These are phyloP conservation scores for Biston betularia DNA, from an alignment of 2,888 invertebrate genomes.

Conservation along the genomic window DNA sequence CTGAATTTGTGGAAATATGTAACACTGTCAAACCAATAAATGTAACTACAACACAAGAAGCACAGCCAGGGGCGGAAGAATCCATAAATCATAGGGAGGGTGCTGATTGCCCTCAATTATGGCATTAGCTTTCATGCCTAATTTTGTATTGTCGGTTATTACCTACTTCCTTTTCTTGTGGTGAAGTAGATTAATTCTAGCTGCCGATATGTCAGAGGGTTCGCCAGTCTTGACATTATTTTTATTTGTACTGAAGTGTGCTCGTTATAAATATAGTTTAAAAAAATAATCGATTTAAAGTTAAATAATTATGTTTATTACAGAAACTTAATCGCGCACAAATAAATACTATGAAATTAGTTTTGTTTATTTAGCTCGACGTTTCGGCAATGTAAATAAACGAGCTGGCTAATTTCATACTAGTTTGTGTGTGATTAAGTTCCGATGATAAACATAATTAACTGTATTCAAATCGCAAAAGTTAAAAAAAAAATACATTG, in stretches of 20 bases:
- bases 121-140: slow-evolving; percentile 82
- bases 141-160: slow-evolving; percentile 71
- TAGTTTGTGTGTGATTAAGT: too few species aligned
- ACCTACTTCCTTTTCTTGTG: slow-evolving; percentile 54
- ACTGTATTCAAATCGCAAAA: too few species aligned
- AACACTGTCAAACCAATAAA: not conserved
- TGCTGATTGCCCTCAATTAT: slow-evolving; percentile 83
- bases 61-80: slow-evolving; percentile 43
- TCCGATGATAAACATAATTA: too few species aligned
- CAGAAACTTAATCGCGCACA: too few species aligned
- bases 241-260: not conserved
- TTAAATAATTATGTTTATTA: too few species aligned
- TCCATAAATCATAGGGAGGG: slow-evolving; percentile 79
- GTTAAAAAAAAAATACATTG: too few species aligned
- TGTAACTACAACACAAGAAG: slow-evolving; percentile 22
- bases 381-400: too few species aligned
- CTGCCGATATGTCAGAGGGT: slow-evolving; percentile 29
- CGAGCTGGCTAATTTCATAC: too few species aligned
- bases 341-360: too few species aligned
- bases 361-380: too few species aligned
- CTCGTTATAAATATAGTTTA: not conserved
- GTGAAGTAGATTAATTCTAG: slow-evolving; percentile 55
- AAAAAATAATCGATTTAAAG: not conserved
- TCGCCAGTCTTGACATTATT: slow-evolving; percentile 1
- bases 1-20: not conserved